phyloP scores from a whole-genome alignment of 2,113 vertebrate species.

The Colinus virginianus region DNA sequence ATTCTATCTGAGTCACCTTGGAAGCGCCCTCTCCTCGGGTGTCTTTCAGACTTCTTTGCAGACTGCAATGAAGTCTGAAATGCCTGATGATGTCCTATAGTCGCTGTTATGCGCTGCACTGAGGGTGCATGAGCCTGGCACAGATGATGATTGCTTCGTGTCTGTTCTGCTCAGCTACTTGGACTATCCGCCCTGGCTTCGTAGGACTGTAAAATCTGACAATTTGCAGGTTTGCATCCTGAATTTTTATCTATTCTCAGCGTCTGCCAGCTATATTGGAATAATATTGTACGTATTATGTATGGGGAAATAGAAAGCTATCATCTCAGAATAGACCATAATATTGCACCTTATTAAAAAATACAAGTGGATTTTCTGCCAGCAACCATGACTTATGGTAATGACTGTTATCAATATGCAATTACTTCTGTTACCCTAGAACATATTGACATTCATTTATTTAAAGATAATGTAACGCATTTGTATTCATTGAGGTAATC shows the following conservation, averaged over 20 bases:
- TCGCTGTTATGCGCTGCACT: conserved; percentile 36
- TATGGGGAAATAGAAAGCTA: conserved; percentile 71
- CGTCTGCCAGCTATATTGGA: conserved; percentile 59
- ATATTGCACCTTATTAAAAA: conserved; percentile 76
- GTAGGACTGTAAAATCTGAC: conserved; percentile 65
- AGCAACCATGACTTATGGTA: conserved; percentile 70
- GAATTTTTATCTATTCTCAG: conserved; percentile 64
- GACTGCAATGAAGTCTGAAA: conserved; percentile 56
- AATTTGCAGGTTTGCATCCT: conserved; percentile 64
- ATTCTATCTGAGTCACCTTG: neutral
- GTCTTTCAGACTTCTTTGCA: conserved; percentile 59
- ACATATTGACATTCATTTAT: conserved; percentile 78
- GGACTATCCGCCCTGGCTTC: conserved; percentile 42
- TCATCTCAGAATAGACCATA: conserved; percentile 75
- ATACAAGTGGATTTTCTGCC: conserved; percentile 72
- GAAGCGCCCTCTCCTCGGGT: neutral
- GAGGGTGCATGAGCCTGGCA: conserved; percentile 22
- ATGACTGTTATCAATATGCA: conserved; percentile 79
- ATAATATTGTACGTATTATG: conserved; percentile 44
- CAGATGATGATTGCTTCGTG: conserved; percentile 56
- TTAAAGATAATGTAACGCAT: conserved; percentile 78
- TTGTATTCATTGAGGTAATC: conserved; percentile 78
- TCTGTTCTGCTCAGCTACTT: conserved; percentile 54
- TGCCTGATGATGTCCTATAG: conserved; percentile 25
- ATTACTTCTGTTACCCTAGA: conserved; percentile 77